Base-by-base conservation (phyloP, 1,140 invertebrate genomes). In the Brachionus rubens region DNA sequence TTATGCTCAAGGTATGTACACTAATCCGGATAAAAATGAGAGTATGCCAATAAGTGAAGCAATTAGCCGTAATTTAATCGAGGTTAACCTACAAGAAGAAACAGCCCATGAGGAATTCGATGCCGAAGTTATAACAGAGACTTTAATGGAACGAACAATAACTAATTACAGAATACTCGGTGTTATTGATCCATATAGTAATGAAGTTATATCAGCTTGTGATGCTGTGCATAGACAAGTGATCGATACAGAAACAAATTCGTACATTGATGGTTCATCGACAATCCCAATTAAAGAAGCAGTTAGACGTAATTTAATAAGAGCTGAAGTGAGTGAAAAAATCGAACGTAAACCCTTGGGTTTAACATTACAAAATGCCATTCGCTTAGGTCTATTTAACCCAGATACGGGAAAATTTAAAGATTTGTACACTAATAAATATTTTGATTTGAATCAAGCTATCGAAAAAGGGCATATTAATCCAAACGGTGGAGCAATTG, bases 1-100 rank as follows among this genome's bases (percentile, higher is more conserved):
- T 28, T 77, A 77, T 41, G 62, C 76, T 4, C 76, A 77, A 68
- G 76, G 76, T 19, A 36, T 67, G 24, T 77, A 77, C 40, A 67
- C 46, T 24, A 19, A 77, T 30, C 76, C 59, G 54, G 59, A 77
- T 14, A 67, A 7, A 10, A 16, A 28, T 16, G n/a, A 52, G 9
- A 46, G 10, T 6, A 67, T 77, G n/a, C 26, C 76, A 1, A 46
- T 76, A 6, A 21, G 28, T 16, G 59, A 77, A 21, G 76, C 76
- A 12, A 77, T 77, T 28, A 21, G 28, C 10, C n/a, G 54, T 14
- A 56, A 46, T 14, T 47, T 77, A 30, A 67, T 77, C 10, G 56
- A 68, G 7, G 76, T 54, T 0, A 70, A 14, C 9, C 36, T 77
- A 1, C 41, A 68, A 54, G 75, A 67, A 2, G 43, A 77, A 43